These are phyloP conservation scores for Timandra comae DNA, from an alignment of 2,888 invertebrate genomes.

Conservation along the genomic window DNA sequence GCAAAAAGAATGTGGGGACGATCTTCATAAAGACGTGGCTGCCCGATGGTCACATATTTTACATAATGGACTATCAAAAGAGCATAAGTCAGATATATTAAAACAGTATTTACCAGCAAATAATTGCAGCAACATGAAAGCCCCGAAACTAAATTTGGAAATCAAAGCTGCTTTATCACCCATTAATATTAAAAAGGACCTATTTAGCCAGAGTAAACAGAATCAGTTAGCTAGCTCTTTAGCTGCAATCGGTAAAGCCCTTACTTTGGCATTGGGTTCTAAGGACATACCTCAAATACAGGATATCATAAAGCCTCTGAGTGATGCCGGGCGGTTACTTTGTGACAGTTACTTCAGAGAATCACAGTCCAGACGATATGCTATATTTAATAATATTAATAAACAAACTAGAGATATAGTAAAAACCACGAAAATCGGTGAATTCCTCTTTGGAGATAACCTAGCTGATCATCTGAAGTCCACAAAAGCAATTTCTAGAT, in stretches of 20 bases:
- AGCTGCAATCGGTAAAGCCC: conserved; percentile 10
- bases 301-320: conserved; percentile 7
- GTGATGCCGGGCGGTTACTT: conserved; percentile 15
- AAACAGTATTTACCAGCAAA: conserved; percentile 13
- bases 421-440: conserved; percentile 3
- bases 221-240: conserved; percentile 14
- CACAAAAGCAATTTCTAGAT: neutral
- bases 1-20: neutral
- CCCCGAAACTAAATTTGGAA: conserved; percentile 14
- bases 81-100: no score
- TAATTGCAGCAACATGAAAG: conserved; percentile 12
- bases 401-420: conserved; percentile 6
- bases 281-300: conserved; percentile 2
- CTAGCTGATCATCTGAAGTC: neutral
- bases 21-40: conserved; percentile 4
- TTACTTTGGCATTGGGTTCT: conserved; percentile 4
- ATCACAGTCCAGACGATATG: conserved; percentile 7
- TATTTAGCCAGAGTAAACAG: conserved; percentile 10
- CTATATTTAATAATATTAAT: conserved; percentile 7
- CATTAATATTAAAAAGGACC: conserved; percentile 11
- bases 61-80: conserved; percentile 2
- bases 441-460: neutral
- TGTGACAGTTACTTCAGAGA: conserved; percentile 14
- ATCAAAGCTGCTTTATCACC: conserved; percentile 13
- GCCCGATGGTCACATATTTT: conserved; percentile 3